Base-by-base conservation (phyloP, 2,113 vertebrate genomes). In the Ictidomys tridecemlineatus region DNA sequence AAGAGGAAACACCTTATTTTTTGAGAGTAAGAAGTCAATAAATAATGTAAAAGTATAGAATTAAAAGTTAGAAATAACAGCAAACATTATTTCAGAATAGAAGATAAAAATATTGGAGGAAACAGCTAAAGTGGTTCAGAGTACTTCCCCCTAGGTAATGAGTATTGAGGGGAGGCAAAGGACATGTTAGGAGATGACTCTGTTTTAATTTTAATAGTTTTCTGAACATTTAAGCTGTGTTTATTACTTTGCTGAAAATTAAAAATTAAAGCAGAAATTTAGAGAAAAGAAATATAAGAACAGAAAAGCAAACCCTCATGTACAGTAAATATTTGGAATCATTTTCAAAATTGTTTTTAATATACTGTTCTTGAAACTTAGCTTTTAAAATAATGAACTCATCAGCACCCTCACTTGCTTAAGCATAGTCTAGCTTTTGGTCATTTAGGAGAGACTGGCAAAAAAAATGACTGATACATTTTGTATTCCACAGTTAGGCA, bases 401-500 rank as follows among this genome's bases (percentile, higher is more conserved):
- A 13, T 89, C 22, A 37, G 72, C 70, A 90, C 48, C 65, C 67
- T 88, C 39, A 42, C 26, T 65, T 51, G 58, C 4, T 61, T 76
- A 34, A 58, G 28, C 37, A 13, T 30, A 24, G 30, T 72, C 42
- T 65, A n/a, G 8, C 65, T 79, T 94, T 94, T 45, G 78, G 45
- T 70, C 56, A 65, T 72, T 86, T 74, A 77, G 51, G 80, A 63
- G 58, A 87, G 34, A 73, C 24, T 88, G 69, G 28, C 87, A 72
- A n/a, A 92, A n/a, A n/a, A 92, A 94, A 73, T 45, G 92, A 61
- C 85, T 94, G 39, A 88, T 92, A 77, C 53, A 91, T 69, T 82
- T 92, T 84, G 13, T 45, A 70, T 85, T 88, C 53, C 45, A 70
- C 80, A 86, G 17, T 82, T 87, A 88, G 86, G 13, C 58, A 2